Conservation (phyloP, 2,888 invertebrate species). For the Rotaria macrura region DNA sequence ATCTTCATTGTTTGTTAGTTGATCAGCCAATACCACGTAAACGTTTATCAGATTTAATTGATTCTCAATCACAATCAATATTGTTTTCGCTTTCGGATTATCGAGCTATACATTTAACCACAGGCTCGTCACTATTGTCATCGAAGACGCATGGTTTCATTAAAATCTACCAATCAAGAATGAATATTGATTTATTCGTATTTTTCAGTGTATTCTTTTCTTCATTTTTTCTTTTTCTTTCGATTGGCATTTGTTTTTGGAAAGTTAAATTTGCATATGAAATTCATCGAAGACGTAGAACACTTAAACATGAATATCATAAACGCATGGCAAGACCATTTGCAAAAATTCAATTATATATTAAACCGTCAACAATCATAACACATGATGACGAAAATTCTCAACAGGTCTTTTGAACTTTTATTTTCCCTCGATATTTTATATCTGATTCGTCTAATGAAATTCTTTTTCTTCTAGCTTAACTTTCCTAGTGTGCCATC, state of each 20-base stretch:
- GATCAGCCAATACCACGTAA: not conserved
- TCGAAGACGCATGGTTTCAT: not conserved
- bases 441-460: not conserved
- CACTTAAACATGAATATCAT: not conserved
- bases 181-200: slow-evolving; percentile 9
- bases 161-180: not conserved
- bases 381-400: not conserved
- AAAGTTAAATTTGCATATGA: not conserved
- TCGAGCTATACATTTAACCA: not conserved
- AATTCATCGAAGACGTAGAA: not conserved
- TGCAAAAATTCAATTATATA: slow-evolving; percentile 19
- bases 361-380: not conserved
- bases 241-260: slow-evolving; percentile 11
- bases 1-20: slow-evolving; percentile 10
- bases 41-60: not conserved
- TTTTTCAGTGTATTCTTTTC: slow-evolving; percentile 13
- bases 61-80: not conserved
- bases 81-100: not conserved
- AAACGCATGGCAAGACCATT: slow-evolving; percentile 16
- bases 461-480: not conserved
- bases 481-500: not conserved
- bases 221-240: slow-evolving; percentile 17
- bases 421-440: not conserved
- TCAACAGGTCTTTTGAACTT: not conserved
- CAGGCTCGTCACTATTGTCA: not conserved